phyloP scores from a whole-genome alignment of 2,113 vertebrate genomes.

The Gobiocypris rarus region DNA sequence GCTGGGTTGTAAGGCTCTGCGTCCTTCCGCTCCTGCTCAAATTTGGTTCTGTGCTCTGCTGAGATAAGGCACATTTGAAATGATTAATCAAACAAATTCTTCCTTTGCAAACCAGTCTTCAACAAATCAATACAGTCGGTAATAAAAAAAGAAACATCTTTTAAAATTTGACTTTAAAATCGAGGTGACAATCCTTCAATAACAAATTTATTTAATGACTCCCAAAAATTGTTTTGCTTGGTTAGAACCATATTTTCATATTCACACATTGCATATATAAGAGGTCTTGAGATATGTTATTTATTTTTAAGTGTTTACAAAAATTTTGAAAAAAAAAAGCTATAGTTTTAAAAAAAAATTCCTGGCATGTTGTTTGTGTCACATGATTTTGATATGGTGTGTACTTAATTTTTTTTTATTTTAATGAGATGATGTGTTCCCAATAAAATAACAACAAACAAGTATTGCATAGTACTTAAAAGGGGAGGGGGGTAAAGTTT shows the following conservation, averaged over 20 bases:
- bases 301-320: not conserved
- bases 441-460: not conserved
- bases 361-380: too few relatives aligned
- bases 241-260: not conserved
- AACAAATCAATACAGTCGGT: too few relatives aligned
- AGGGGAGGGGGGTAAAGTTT: too few relatives aligned
- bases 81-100: too few relatives aligned
- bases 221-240: not conserved
- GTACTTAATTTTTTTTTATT: not conserved
- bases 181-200: not conserved
- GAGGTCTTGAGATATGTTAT: not conserved
- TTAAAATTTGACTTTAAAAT: not conserved
- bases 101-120: too few relatives aligned
- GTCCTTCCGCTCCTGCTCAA: constrained; percentile 84
- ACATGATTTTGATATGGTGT: too few relatives aligned
- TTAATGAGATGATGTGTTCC: not conserved
- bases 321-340: too few relatives aligned
- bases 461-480: not conserved
- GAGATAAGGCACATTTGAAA: constrained; percentile 18
- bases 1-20: constrained; percentile 82
- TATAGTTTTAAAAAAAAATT: too few relatives aligned
- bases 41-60: constrained; percentile 78
- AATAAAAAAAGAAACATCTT: too few relatives aligned
- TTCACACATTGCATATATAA: not conserved
- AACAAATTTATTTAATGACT: not conserved